A percentile compares a stretch with the other conserved stretches of the same genome.
These are phyloP conservation scores for Crossocerus cetratus DNA, from an alignment of 2,888 invertebrate genomes.

Conservation along the genomic window DNA sequence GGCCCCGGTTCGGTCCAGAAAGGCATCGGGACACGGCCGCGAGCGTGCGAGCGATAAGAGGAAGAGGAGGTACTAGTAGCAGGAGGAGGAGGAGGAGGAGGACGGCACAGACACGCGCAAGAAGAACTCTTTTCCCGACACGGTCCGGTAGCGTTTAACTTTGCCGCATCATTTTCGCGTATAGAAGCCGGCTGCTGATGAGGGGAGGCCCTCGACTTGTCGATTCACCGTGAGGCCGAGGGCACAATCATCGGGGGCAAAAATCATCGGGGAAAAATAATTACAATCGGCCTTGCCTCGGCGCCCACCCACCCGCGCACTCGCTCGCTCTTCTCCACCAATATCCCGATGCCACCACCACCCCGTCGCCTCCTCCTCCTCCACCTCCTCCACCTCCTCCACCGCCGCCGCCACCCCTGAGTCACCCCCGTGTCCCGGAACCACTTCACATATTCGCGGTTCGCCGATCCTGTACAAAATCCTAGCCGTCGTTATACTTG, in stretches of 20 bases:
- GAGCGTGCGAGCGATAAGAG: too few relatives aligned
- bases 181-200: slow-evolving; percentile 45
- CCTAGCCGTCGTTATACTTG: slow-evolving; percentile 70
- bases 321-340: slow-evolving; percentile 42
- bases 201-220: slow-evolving; percentile 50
- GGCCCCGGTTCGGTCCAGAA: background rate
- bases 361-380: background rate
- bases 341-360: slow-evolving; percentile 25
- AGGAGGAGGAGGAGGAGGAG: too few relatives aligned
- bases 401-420: slow-evolving; percentile 32
- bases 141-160: slow-evolving; percentile 55
- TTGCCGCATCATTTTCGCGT: slow-evolving; percentile 53
- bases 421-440: slow-evolving; percentile 42
- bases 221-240: slow-evolving; percentile 57
- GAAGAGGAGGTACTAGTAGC: too few relatives aligned
- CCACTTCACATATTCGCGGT: slow-evolving; percentile 72
- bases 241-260: slow-evolving; percentile 55
- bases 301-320: slow-evolving; percentile 47
- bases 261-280: slow-evolving; percentile 70
- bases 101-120: slow-evolving; percentile 24
- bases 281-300: slow-evolving; percentile 65
- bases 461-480: slow-evolving; percentile 72
- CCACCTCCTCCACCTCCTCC: slow-evolving; percentile 24
- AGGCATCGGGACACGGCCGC: background rate
- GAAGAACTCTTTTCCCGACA: slow-evolving; percentile 40